Evolutionary conservation across 2,797 vertebrate genomes (phyloP), one percentile per base, ranked within the genome.

Genomic region (Dipus sagitta): DNA sequence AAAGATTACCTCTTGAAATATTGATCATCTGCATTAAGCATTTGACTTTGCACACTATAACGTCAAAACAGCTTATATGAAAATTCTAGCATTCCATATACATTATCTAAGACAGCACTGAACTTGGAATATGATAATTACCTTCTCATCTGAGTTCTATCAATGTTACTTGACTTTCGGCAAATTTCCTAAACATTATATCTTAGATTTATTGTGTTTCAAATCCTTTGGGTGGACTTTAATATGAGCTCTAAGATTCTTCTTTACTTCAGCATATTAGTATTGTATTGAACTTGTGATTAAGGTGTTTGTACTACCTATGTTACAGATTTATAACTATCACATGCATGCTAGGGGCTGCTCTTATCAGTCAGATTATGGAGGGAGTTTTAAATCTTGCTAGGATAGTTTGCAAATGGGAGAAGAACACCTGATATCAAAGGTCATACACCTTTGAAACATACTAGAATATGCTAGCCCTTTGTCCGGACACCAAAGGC

Each of bases 401-500:
- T 65, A 76, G 76, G n/a, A 60, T 54, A 65, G 18, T 92, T 60
- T 67, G 47, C 88, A 92, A 20, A 86, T 89, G 32, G 34, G 64
- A 72, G 54, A 78, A 42, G 86, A 88, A 71, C 34, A 62, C 76
- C 32, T 23, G 74, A 52, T 34, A 87, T 52, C 58, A 65, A 86
- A 93, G 74, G 84, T 88, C n/a, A 85, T 6, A 54, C 28, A 75
- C 47, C 52, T 92, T 92, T 94, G 77, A 92, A 77, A 90, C 42
- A 30, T 77, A 88, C 67, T 20, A 85, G 75, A 92, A 68, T 77
- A 28, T 70, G 70, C 74, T 78, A 92, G 34, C 28, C 20, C 54
- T 84, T 80, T 80, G 86, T n/a, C 24, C 42, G 85, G 62, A 13
- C 38, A 38, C 23, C 1, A 32, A 15, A 20, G 34, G 84, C 81